A percentile compares a stretch with the other conserved stretches of the same genome.
phyloP scores from a whole-genome alignment of 2,888 invertebrate genomes.

The Papilio elwesi region DNA sequence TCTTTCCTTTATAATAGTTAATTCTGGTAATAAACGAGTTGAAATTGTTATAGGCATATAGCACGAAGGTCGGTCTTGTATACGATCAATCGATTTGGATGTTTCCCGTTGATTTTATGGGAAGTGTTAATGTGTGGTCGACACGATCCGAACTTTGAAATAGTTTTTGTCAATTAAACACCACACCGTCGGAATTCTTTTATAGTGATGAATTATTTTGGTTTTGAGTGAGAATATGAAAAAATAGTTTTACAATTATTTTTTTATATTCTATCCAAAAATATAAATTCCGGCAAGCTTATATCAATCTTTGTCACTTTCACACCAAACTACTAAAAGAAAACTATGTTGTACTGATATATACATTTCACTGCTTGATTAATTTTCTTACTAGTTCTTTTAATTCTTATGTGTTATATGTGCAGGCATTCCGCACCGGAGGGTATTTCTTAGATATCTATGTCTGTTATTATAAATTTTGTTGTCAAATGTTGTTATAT shows the following conservation, averaged over 20 bases:
- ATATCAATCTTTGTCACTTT: no score
- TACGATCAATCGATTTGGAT: conserved; percentile 54
- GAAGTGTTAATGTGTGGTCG: conserved; percentile 71
- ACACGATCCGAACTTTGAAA: conserved; percentile 63
- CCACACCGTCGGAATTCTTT: conserved; percentile 32
- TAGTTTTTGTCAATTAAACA: conserved; percentile 44
- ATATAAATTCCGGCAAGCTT: no score
- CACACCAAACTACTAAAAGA: no score
- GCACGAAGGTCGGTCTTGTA: conserved; percentile 61
- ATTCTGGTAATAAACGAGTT: conserved; percentile 64
- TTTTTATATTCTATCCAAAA: not conserved
- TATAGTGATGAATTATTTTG: not conserved
- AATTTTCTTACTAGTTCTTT: no score
- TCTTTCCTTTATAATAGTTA: conserved; percentile 61
- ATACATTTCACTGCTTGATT: no score
- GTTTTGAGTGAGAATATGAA: conserved; percentile 18
- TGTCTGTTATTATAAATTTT: no score
- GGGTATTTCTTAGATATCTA: no score
- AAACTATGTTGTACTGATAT: no score
- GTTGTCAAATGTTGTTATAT: no score
- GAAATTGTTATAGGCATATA: conserved; percentile 66
- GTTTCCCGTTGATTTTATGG: conserved; percentile 74
- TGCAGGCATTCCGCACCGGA: no score
- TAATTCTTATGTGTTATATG: no score
- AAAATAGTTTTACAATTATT: not conserved